Evolutionary conservation across 2,113 vertebrate genomes (phyloP), one percentile per base, ranked within the genome.

Genomic region (Cyprinus carpio): DNA sequence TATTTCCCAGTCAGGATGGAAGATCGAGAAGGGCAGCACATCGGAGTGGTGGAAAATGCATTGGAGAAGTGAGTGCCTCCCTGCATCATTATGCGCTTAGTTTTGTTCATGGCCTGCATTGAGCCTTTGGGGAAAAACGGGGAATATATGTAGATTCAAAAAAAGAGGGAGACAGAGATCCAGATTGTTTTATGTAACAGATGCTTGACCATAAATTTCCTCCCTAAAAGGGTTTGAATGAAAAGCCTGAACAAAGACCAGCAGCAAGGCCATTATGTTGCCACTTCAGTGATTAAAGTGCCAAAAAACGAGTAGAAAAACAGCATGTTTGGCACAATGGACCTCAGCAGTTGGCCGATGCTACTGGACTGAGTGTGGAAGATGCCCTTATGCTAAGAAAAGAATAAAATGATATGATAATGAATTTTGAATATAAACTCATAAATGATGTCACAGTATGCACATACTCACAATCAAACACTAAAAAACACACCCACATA

Each of bases 41-140:
- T 99, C 71, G 98, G 98, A 0, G 98, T 99, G 71, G 98, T 99
- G 89, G 98, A 96, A 72, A 99, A 99, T 56, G 98, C 97, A 6
- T 99, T 99, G 91, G 96, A 92, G 93, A 99, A 99, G 89, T 97
- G 97, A 0, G 95, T 96, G 13, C 98, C 98, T 15, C 96, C 98
- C 0, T 96, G 97, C 75, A 97, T 98, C 98, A 99, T 97, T 91
- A 99, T 96, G 2, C 91, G 94, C 20, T 96, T 94, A 0, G 97
- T 99, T 94, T 97, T 98, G 94, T 99, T 99, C 98, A 99, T 99
- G 90, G 97, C 97, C 88, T 97, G 96, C 98, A 99, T 98, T 85
- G 98, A 99, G 51, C 98, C 98, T 99, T 92, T 34, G 80, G 85
- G 84, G 54, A 51, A 86, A 76, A 75, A 75, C 1, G 16, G 18